Evolutionary conservation across 1,140 invertebrate genomes (phyloP).

Genomic region (Hydropsyche tenuis): DNA sequence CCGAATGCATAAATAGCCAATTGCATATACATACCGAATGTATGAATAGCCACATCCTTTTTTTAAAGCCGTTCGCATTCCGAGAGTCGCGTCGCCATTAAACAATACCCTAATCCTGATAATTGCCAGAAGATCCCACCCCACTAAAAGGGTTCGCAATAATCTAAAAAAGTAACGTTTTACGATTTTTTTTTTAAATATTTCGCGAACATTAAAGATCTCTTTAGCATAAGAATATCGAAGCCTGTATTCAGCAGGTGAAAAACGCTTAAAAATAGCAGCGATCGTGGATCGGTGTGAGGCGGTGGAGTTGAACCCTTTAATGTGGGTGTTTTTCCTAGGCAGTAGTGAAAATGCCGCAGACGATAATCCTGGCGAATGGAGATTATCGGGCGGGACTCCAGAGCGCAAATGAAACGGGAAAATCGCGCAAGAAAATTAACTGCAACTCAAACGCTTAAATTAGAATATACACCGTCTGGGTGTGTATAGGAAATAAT

Average conservation of each 20-base stretch:
- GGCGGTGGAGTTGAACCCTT: not conserved
- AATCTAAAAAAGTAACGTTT: too few species aligned
- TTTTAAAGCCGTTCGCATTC: too few species aligned
- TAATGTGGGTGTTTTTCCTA: constrained; percentile 37
- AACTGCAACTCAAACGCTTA: constrained; percentile 14
- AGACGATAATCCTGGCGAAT: constrained; percentile 39
- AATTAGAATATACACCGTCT: not conserved
- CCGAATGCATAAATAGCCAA: too few species aligned
- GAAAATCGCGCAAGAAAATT: constrained; percentile 17
- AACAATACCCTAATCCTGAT: constrained; percentile 50
- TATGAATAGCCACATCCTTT: too few species aligned
- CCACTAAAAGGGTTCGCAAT: too few species aligned
- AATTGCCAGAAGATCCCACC: constrained; percentile 38
- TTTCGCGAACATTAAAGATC: too few species aligned
- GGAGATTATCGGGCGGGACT: constrained; percentile 37
- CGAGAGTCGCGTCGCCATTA: constrained; percentile 20
- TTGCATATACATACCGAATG: too few species aligned
- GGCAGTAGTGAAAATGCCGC: constrained; percentile 15
- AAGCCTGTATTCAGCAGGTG: too few species aligned
- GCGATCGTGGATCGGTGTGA: not conserved
- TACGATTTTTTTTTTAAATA: too few species aligned
- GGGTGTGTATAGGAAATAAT: too few species aligned
- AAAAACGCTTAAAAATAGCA: too few species aligned
- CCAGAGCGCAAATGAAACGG: constrained; percentile 15
- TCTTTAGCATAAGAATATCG: too few species aligned